Conservation (phyloP, 2,888 invertebrate genomes). For the Yponomeuta evonymella region DNA sequence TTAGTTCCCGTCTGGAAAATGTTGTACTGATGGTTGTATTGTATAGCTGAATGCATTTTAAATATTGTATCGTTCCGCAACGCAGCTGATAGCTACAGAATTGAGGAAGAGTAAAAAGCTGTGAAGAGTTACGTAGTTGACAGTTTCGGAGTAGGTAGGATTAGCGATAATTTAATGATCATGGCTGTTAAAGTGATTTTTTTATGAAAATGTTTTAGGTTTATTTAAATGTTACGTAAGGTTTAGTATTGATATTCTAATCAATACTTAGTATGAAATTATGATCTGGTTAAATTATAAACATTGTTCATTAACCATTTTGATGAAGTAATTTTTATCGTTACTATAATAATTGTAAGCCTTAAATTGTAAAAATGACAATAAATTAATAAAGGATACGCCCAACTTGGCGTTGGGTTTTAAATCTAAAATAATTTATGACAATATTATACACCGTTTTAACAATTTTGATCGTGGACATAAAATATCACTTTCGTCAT, state of each 20-base stretch:
- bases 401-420: background rate
- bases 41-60: background rate
- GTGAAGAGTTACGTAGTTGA: background rate
- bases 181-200: constrained; percentile 66
- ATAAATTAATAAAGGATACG: constrained; percentile 5
- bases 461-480: background rate
- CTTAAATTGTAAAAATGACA: constrained; percentile 14
- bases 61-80: background rate
- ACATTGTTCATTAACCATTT: background rate
- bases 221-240: constrained; percentile 19
- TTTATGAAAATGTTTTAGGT: constrained; percentile 37
- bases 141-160: background rate
- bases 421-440: background rate
- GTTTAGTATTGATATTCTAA: background rate
- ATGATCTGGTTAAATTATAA: background rate
- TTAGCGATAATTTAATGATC: constrained; percentile 40
- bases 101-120: background rate
- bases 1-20: constrained; percentile 26
- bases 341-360: background rate
- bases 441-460: background rate
- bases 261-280: background rate
- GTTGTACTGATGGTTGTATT: constrained; percentile 30
- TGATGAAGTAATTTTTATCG: constrained; percentile 4
- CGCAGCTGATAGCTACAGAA: background rate
- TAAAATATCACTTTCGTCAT: constrained; percentile 53